Evolutionary conservation across 2,888 invertebrate species (phyloP).

Genomic region (Callyntrura guangdongensis): DNA sequence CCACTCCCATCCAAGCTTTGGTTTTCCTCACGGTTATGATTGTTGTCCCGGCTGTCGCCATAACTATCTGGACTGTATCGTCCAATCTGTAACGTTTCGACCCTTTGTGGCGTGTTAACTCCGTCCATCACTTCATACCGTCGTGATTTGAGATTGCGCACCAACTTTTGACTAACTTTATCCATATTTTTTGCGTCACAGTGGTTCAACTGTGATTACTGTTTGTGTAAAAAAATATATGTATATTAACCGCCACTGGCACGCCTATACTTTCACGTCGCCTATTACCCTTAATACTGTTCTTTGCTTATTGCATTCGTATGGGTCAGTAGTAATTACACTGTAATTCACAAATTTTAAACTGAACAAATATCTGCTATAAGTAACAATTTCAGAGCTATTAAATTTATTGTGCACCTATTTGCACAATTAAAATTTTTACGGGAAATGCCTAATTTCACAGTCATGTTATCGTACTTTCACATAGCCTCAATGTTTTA

Average conservation of each 20-base stretch:
- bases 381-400: background rate
- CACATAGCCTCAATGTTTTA: background rate
- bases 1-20: conserved; percentile 76
- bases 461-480: conserved; percentile 14
- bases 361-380: background rate
- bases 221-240: background rate
- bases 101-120: conserved; percentile 82
- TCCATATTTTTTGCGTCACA: conserved; percentile 76
- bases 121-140: conserved; percentile 85
- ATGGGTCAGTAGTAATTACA: background rate
- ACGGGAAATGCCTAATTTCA: background rate
- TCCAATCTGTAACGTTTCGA: conserved; percentile 83
- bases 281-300: background rate
- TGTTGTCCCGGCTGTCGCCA: conserved; percentile 61
- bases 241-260: no score
- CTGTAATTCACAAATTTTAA: background rate
- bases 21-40: conserved; percentile 70
- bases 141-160: conserved; percentile 83
- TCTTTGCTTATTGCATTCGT: background rate
- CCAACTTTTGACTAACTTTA: conserved; percentile 84
- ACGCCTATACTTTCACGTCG: background rate
- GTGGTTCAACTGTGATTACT: background rate
- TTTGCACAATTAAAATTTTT: background rate
- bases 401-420: background rate
- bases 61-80: conserved; percentile 82